Evolutionary conservation across 2,888 invertebrate genomes (phyloP).

Genomic region (Drosophila infuscata): DNA sequence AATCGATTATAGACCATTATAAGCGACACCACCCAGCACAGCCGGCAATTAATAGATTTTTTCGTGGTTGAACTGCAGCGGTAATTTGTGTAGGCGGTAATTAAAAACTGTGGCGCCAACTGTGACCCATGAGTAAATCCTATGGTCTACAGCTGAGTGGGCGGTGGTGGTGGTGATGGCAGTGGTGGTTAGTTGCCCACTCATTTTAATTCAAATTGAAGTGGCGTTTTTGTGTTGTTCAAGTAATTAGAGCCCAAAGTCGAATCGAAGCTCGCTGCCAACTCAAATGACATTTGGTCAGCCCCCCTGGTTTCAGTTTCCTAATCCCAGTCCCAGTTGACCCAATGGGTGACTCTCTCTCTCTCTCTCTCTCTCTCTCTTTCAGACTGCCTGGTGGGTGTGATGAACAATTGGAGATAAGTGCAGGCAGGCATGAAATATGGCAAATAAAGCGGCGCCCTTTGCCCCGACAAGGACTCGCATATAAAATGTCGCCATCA

Average conservation of each 20-base stretch:
- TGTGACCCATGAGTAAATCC: conserved; percentile 55
- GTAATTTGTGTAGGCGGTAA: conserved; percentile 75
- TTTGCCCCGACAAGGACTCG: conserved; percentile 25
- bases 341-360: conserved; percentile 13
- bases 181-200: conserved; percentile 29
- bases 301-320: conserved; percentile 16
- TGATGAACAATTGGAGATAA: conserved; percentile 78
- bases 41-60: conserved; percentile 68
- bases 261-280: conserved; percentile 66
- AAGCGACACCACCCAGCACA: conserved; percentile 49
- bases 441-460: conserved; percentile 69
- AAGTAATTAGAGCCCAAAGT: conserved; percentile 76
- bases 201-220: conserved; percentile 78
- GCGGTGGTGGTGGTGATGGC: neutral
- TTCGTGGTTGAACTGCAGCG: conserved; percentile 49
- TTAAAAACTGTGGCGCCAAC: conserved; percentile 77
- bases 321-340: conserved; percentile 1
- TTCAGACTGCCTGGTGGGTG: conserved; percentile 19
- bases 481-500: conserved; percentile 74
- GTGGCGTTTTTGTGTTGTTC: conserved; percentile 75
- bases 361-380: neutral
- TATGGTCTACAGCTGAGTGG: neutral
- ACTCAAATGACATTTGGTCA: conserved; percentile 70
- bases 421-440: conserved; percentile 80
- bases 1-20: conserved; percentile 77